These are phyloP conservation scores for Enteromius afrohamiltoni DNA, from an alignment of 2,797 vertebrate genomes.

Conservation along the genomic window DNA sequence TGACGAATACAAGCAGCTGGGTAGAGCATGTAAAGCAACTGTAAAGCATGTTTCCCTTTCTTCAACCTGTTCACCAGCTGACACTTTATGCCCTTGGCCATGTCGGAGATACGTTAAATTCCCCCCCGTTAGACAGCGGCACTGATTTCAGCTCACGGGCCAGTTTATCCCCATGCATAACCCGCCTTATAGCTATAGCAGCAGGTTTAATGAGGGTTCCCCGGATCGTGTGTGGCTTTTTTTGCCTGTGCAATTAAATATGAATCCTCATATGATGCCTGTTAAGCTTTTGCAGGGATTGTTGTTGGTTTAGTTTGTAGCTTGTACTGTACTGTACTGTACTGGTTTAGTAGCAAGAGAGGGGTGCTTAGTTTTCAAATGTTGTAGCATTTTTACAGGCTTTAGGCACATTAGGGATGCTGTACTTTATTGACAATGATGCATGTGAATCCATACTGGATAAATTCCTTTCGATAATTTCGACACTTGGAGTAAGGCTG, in stretches of 20 bases:
- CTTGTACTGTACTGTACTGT: too few species aligned
- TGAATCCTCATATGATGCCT: too few species aligned
- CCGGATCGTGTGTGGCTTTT: not conserved
- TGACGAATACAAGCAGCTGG: not conserved
- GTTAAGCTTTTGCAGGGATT: too few species aligned
- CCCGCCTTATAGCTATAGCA: not conserved
- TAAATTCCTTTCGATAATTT: not conserved
- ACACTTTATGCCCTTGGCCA: not conserved
- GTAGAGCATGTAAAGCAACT: not conserved
- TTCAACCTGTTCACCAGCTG: not conserved
- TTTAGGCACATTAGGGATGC: conserved; percentile 3
- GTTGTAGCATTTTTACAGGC: not conserved
- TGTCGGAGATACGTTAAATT: not conserved
- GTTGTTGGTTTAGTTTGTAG: too few species aligned
- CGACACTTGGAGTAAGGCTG: not conserved
- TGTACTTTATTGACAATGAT: not conserved
- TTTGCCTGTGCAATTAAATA: not conserved
- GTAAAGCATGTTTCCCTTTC: not conserved
- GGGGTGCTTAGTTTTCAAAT: too few species aligned
- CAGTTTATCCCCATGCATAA: not conserved
- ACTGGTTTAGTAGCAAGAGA: too few species aligned
- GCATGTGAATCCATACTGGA: not conserved
- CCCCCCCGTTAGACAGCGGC: not conserved
- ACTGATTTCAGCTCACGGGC: not conserved
- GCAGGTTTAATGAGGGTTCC: not conserved